Conservation (phyloP, 2,113 vertebrate genomes). For the Tetraodon nigroviridis region DNA sequence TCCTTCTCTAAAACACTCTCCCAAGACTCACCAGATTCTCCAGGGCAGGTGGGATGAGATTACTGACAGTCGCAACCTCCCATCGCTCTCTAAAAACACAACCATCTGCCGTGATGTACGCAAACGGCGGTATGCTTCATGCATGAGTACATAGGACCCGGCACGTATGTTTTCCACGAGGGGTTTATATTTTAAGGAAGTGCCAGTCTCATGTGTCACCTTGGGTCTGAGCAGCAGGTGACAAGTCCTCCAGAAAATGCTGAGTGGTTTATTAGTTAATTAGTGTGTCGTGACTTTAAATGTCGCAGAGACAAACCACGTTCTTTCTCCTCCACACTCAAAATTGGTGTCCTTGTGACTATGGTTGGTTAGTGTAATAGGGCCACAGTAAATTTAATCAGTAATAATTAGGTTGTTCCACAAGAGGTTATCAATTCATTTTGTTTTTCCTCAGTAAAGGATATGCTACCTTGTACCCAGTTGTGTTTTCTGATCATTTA, state of each 20-base stretch:
- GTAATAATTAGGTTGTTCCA: no score
- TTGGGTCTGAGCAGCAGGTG: constrained; percentile 23
- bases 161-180: constrained; percentile 5
- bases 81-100: constrained; percentile 40
- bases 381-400: no score
- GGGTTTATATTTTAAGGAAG: constrained; percentile 17
- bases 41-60: constrained; percentile 41
- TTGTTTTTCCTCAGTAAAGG: no score
- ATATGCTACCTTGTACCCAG: no score
- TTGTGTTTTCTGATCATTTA: no score
- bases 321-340: constrained; percentile 15
- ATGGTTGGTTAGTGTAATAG: no score
- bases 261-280: constrained; percentile 34
- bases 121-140: background rate
- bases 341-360: background rate
- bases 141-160: constrained; percentile 15
- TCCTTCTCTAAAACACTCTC: constrained; percentile 52
- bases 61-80: constrained; percentile 41
- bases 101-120: constrained; percentile 28
- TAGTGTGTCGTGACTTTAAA: constrained; percentile 21
- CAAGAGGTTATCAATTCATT: no score
- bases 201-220: constrained; percentile 20
- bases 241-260: constrained; percentile 19
- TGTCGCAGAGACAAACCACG: constrained; percentile 27
- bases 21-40: constrained; percentile 40